Base-by-base conservation (phyloP, 2,888 invertebrate genomes). In the Oligia latruncula region DNA sequence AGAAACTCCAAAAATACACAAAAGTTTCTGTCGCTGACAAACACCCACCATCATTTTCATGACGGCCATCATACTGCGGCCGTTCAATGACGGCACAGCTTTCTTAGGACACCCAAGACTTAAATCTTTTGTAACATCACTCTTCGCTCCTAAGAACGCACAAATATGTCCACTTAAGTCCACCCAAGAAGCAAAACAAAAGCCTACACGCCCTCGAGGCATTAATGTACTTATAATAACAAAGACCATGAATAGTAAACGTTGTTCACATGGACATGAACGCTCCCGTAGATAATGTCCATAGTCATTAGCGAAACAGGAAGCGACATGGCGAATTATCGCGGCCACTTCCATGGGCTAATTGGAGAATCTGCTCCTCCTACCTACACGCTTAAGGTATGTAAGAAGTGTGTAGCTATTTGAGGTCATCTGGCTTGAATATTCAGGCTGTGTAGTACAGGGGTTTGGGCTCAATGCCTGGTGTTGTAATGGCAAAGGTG, bases 291-390 rank as follows among this genome's bases (percentile, higher is more conserved):
- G 84, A 85, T 86, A 83, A 90, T 88, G 89, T 88, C 80, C 88
- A 87, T 78, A 88, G 87, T 88, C 90, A 91, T 92, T 92, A 91
- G 87, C 84, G 83, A 84, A 43, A 78, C 87, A 91, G 92, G 92
- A 92, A 93, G 84, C 90, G 81, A 89, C 87, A 81, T 64, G 88
- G 86, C 86, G 86, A 90, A 91, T 91, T 89, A 89, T 86, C 85
- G 83, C 85, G 82, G 81, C 84, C 79, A 87, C 74, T 70, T 76
- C 77, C 86, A 86, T 77, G 83, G 66, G 81, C 78, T 90, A 92
- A 91, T 91, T 92, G 91, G 88, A 87, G 87, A 82, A 86, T 84
- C 91, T 84, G 84, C 87, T 78, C 29, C 43, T 43, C 49, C 75
- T 43, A 60, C 86, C 68, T 76, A 76, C 71, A 68, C 29, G 58